Base-by-base conservation (phyloP, 2,888 invertebrate species). In the Pediacus dermestoides region DNA sequence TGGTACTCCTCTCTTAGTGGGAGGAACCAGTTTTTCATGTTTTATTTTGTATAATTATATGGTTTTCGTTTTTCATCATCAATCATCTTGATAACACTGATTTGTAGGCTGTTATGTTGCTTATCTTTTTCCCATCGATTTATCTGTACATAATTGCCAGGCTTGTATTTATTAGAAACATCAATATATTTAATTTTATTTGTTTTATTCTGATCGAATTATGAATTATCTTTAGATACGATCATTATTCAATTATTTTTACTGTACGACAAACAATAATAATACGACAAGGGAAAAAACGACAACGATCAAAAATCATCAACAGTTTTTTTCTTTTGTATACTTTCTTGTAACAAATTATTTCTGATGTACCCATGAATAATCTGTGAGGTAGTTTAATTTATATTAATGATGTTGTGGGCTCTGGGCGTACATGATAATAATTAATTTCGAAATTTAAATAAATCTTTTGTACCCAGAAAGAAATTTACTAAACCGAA, bases 51-150 rank as follows among this genome's bases (percentile, higher is more conserved):
- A 64, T 67, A 67, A 67, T 67, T 67, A 67, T 64, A 65, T 52
- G 56, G 58, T 63, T 61, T 62, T 61, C 55, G 58, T 59, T 65
- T 63, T 67, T 66, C 65, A 64, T 65, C 67, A 66, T 66, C 65
- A 63, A 67, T 68, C 66, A 68, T 66, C 62, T 62, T 57, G 64
- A 67, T 64, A 61, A 64, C 62, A 60, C 61, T 59, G 63, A 66
- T 64, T 67, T 61, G 63, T 63, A 54, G 55, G 55, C 52, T 55
- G 55, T 61, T 62, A 57, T 49, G 44, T 55, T 51, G 52, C 50
- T 60, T 63, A 61, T 61, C 60, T 52, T 48, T 42, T 60, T 58
- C 59, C 51, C 60, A 61, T 60, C 59, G 58, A 59, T 58, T 55
- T 55, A 58, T 60, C 58, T 58, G 10, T 23, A 23, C 23, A 23